phyloP scores from a whole-genome alignment of 92 coral and sea anemone genomes.

The Bergia sp. region DNA sequence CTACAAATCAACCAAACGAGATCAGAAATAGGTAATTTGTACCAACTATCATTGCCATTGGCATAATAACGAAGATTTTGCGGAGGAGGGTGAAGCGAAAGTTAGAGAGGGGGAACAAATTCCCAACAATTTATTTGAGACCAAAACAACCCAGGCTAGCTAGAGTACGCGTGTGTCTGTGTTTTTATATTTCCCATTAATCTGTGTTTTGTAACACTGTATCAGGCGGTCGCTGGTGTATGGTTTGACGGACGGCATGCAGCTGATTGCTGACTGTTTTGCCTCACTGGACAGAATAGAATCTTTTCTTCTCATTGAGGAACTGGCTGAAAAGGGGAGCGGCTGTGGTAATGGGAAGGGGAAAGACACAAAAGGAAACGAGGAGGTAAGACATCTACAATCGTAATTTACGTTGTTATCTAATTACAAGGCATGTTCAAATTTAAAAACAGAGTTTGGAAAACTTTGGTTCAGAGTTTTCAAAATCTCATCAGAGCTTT shows the following conservation, averaged over 20 bases:
- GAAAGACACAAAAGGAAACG: not conserved
- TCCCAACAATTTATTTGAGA: not conserved
- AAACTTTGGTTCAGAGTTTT: too few relatives aligned
- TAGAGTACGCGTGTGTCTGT: not conserved
- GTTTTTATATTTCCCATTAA: not conserved
- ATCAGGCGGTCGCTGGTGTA: constrained; percentile 77
- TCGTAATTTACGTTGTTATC: too few relatives aligned
- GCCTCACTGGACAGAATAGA: constrained; percentile 91
- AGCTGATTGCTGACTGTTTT: constrained; percentile 89
- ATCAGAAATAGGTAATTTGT: too few relatives aligned
- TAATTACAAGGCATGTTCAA: too few relatives aligned
- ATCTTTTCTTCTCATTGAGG: constrained; percentile 79
- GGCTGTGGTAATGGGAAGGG: constrained; percentile 35
- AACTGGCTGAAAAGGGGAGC: constrained; percentile 54
- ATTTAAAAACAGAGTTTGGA: not conserved
- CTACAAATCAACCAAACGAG: too few relatives aligned
- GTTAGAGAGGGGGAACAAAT: not conserved
- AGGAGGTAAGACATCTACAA: constrained; percentile 14
- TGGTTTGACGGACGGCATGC: constrained; percentile 92
- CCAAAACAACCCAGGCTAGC: not conserved
- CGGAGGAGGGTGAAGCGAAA: not conserved
- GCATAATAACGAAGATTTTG: not conserved
- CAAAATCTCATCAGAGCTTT: not conserved
- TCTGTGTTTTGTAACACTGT: not conserved
- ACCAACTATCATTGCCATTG: not conserved